Base-by-base conservation (phyloP, 2,797 vertebrate species). In the Luscinia luscinia region DNA sequence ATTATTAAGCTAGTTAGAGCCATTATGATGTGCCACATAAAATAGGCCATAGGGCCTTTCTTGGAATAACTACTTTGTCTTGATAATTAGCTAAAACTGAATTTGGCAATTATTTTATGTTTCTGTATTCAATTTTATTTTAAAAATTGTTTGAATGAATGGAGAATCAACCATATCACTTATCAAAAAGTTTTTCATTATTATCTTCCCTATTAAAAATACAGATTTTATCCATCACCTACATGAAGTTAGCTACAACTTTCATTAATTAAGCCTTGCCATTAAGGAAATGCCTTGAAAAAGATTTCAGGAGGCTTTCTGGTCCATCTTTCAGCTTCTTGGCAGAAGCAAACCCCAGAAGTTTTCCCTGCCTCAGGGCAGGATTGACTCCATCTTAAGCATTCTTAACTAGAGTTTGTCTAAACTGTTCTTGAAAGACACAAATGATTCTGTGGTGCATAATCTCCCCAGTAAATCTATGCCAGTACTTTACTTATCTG, bases 391-490 rank as follows among this genome's bases (percentile, higher is more conserved):
- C 32, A 7, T 15, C 61, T 62, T 54, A 91, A 86, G 12, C 34
- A 64, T 72, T 90, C 73, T 75, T 81, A 86, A 45, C 34, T 26
- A 26, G 19, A 81, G 30, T 51, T 79, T 66, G 32, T 87, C 68
- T 74, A 67, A 93, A 77, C 12, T 38, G 20, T 41, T 91, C 34
- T 79, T 74, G 72, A 90, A 87, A 92, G 61, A 55, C 15, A 21
- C 21, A 52, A 48, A 57, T 57, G 16, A 38, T 89, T 30, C 27
- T 12, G 5, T 30, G 27, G 57, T 80, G 87, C 19, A 52, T 62
- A 89, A 91, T 92, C 72, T 90, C 20, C 8, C 15, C 59, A 77
- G 10, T 28, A 93, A 82, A 87, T 84, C 78, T 92, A 14, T 67
- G 59, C 11, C 26, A 67, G 30, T 63, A n/a, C 55, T 94, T 87